Conservation (phyloP, 2,888 invertebrate species). For the Panopea generosa region DNA sequence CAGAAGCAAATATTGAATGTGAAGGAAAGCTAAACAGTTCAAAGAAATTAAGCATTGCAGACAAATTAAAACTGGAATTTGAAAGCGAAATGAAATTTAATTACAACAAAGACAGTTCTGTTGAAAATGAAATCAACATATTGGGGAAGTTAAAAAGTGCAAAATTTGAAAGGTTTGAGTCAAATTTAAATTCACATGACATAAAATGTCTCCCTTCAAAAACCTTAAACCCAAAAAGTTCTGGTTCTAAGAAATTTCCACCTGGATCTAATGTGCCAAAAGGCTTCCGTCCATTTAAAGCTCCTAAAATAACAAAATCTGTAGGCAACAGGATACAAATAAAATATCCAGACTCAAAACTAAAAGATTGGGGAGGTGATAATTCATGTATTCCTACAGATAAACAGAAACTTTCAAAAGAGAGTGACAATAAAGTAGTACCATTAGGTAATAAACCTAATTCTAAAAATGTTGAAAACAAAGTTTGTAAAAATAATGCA, state of each 20-base stretch:
- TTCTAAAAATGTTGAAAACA: too few relatives aligned
- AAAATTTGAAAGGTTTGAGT: background rate
- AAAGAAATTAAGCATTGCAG: slow-evolving; percentile 1
- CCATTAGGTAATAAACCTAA: too few relatives aligned
- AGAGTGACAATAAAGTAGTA: too few relatives aligned
- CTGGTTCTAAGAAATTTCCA: too few relatives aligned
- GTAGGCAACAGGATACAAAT: background rate
- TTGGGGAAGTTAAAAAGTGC: slow-evolving; percentile 7
- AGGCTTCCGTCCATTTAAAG: slow-evolving; percentile 76
- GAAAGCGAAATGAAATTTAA: background rate
- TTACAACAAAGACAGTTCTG: background rate
- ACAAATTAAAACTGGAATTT: slow-evolving; percentile 20
- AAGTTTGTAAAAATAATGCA: too few relatives aligned
- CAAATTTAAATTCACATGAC: background rate
- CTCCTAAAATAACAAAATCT: slow-evolving; percentile 57
- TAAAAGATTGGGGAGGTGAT: too few relatives aligned
- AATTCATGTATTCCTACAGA: too few relatives aligned
- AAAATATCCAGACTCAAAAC: slow-evolving; percentile 24
- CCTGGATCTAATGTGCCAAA: slow-evolving; percentile 63
- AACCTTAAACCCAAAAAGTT: slow-evolving; percentile 27
- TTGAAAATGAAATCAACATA: slow-evolving; percentile 22
- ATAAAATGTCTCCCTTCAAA: background rate
- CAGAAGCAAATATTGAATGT: too few relatives aligned
- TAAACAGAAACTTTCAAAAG: too few relatives aligned
- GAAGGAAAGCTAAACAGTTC: too few relatives aligned